phyloP scores from a whole-genome alignment of 2,113 vertebrate genomes.

The Eolophus roseicapilla region DNA sequence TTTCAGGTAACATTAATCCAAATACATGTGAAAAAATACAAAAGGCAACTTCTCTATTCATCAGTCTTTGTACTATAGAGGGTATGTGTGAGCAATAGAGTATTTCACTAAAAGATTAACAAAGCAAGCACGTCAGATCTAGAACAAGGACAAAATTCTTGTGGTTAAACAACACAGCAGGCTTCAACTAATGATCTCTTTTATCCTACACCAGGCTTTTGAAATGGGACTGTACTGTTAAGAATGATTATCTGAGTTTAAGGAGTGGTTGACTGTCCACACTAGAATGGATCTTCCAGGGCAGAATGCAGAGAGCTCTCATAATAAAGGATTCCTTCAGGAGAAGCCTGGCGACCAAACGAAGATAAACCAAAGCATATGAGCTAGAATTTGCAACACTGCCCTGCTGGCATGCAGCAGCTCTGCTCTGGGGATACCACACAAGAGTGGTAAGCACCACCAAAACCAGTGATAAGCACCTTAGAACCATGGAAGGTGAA shows the following conservation, averaged over 20 bases:
- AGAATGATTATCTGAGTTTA: background rate
- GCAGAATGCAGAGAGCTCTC: background rate
- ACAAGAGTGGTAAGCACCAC: background rate
- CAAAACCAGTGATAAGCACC: background rate
- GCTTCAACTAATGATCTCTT: background rate
- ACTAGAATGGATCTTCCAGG: background rate
- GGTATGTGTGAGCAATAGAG: background rate
- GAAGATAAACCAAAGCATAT: background rate
- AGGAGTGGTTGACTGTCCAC: background rate
- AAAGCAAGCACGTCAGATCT: background rate
- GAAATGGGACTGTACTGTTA: background rate
- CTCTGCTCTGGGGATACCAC: background rate
- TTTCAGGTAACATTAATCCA: background rate
- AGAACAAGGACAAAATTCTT: background rate
- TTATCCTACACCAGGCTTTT: background rate
- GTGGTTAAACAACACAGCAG: background rate
- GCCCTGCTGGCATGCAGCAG: background rate
- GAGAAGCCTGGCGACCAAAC: background rate
- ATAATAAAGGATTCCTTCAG: background rate
- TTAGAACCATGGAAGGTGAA: fast-evolving
- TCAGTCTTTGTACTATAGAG: background rate
- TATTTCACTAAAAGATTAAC: background rate
- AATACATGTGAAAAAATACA: background rate
- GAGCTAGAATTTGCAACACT: background rate
- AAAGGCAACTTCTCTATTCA: background rate